These are phyloP conservation scores for Brachionus rubens DNA, from an alignment of 1,140 invertebrate species.

Conservation along the genomic window DNA sequence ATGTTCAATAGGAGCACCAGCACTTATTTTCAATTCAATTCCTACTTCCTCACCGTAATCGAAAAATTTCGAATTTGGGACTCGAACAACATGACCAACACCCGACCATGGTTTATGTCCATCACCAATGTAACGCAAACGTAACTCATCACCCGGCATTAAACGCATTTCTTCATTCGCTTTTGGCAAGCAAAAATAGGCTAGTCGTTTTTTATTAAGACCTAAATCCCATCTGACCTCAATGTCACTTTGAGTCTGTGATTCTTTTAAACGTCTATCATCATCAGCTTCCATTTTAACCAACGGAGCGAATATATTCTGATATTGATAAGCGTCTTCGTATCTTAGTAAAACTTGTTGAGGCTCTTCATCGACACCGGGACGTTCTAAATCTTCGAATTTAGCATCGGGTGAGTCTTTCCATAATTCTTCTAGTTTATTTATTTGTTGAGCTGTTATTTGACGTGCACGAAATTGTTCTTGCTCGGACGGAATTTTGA, in stretches of 20 bases:
- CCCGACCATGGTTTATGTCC: constrained; percentile 81
- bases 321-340: constrained; percentile 98
- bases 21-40: constrained; percentile 86
- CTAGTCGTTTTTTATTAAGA: constrained; percentile 94
- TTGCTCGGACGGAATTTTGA: constrained; percentile 84
- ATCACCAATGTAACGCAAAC: constrained; percentile 87
- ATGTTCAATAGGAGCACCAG: constrained; percentile 83
- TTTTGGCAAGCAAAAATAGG: constrained; percentile 57
- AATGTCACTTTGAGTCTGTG: constrained; percentile 96
- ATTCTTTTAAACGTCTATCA: constrained; percentile 94
- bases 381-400: constrained; percentile 94
- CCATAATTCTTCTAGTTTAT: constrained; percentile 96
- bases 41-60: constrained; percentile 96
- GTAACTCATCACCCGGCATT: constrained; percentile 98
- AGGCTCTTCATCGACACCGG: constrained; percentile 92
- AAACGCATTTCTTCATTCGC: constrained; percentile 77
- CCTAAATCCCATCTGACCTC: constrained; percentile 97
- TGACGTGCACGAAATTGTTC: constrained; percentile 90
- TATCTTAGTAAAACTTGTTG: constrained; percentile 89
- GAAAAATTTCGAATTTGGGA: constrained; percentile 75
- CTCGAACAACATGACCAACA: constrained; percentile 92
- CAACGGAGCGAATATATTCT: constrained; percentile 94
- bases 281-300: constrained; percentile 97
- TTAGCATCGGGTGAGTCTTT: constrained; percentile 95
- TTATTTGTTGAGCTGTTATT: constrained; percentile 92